A percentile compares a stretch with the other conserved stretches of the same genome.
phyloP scores from a whole-genome alignment of 2,797 vertebrate genomes.

The Oreochromis mossambicus region DNA sequence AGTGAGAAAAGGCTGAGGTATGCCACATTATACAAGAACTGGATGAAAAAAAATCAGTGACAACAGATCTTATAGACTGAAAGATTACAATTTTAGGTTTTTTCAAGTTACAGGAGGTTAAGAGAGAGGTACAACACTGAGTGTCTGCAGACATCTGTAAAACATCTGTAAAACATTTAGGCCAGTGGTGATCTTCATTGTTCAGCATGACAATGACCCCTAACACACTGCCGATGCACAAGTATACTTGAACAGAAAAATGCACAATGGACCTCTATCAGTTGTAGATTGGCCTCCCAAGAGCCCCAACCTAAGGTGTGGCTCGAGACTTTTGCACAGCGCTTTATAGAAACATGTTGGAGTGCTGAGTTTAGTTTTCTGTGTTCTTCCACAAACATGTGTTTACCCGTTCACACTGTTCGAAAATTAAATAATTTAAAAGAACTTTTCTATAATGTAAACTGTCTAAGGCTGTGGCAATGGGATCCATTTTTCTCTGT shows the following conservation, averaged over 20 bases:
- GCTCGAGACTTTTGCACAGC: neutral
- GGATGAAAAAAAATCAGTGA: neutral
- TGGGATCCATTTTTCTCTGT: too few species aligned
- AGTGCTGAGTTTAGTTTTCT: neutral
- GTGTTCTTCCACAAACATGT: too few species aligned
- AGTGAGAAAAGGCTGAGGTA: neutral
- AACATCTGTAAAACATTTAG: neutral
- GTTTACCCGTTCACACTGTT: too few species aligned
- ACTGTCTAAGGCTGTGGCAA: too few species aligned
- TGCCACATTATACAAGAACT: neutral
- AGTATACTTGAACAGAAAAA: neutral
- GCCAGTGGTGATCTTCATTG: neutral
- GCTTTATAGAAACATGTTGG: neutral
- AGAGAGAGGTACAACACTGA: neutral
- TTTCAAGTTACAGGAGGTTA: neutral
- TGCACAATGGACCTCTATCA: neutral
- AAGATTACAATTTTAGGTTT: neutral
- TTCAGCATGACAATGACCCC: neutral
- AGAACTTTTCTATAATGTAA: too few species aligned
- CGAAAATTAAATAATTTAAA: too few species aligned
- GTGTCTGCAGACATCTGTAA: neutral
- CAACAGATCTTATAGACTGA: neutral
- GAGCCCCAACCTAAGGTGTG: neutral
- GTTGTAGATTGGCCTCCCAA: neutral
- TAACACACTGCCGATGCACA: neutral